Percentiles rank a stretch among this genome's conserved stretches.
phyloP scores from a whole-genome alignment of 2,888 invertebrate species.

The Agonopterix heracliana region DNA sequence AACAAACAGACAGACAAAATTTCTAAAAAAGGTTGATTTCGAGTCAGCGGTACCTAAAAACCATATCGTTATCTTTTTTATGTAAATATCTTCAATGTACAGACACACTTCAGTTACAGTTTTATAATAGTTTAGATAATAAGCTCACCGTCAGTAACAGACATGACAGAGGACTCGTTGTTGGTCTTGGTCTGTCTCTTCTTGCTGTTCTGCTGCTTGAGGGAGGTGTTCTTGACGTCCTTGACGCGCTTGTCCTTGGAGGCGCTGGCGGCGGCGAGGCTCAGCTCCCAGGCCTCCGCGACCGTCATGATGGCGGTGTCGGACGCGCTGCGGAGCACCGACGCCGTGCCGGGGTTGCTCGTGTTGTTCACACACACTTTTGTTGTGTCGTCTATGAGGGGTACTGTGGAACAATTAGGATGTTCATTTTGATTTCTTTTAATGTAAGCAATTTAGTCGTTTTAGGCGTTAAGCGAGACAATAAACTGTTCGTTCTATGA shows the following conservation, averaged over 20 bases:
- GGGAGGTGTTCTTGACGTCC: slow-evolving; percentile 82
- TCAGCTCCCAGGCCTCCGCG: slow-evolving; percentile 86
- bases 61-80: too few species aligned
- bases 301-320: slow-evolving; percentile 88
- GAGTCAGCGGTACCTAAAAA: too few species aligned
- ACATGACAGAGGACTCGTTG: slow-evolving; percentile 38
- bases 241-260: slow-evolving; percentile 93
- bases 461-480: too few species aligned
- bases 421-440: too few species aligned
- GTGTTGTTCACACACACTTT: slow-evolving; percentile 28
- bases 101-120: too few species aligned
- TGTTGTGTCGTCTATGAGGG: slow-evolving; percentile 45
- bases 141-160: slow-evolving; percentile 43
- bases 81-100: too few species aligned
- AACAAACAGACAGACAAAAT: too few species aligned
- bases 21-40: too few species aligned
- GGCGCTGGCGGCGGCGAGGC: slow-evolving; percentile 89
- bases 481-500: too few species aligned
- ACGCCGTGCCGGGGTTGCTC: slow-evolving; percentile 71
- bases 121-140: too few species aligned
- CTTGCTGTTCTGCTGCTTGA: slow-evolving; percentile 59
- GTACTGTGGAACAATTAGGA: slow-evolving; percentile 27
- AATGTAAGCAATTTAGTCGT: too few species aligned
- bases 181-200: slow-evolving; percentile 47
- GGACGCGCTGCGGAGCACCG: slow-evolving; percentile 78